These are phyloP conservation scores for Pao palembangensis DNA, from an alignment of 2,113 vertebrate genomes.

Conservation along the genomic window DNA sequence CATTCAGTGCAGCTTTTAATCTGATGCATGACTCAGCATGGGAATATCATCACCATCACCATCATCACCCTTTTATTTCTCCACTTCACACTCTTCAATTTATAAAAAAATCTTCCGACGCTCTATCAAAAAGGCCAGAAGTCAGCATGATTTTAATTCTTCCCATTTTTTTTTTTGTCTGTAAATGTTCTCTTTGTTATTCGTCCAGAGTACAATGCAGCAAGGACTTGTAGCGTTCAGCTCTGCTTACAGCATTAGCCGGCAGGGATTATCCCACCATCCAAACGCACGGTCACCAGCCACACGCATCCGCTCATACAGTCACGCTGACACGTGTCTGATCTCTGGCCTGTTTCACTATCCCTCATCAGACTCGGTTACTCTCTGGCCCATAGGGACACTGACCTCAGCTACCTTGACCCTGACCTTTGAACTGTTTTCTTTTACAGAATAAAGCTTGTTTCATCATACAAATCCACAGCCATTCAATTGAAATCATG, in stretches of 20 bases:
- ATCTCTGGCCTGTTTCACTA: constrained; percentile 29
- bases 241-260: constrained; percentile 60
- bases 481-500: not conserved
- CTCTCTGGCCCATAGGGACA: not conserved
- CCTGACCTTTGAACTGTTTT: constrained; percentile 3
- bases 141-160: not conserved
- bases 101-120: not conserved
- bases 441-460: not conserved
- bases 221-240: constrained; percentile 40
- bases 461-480: too few species aligned
- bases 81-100: not conserved
- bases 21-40: constrained; percentile 11
- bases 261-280: constrained; percentile 56
- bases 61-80: not conserved
- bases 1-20: constrained; percentile 13
- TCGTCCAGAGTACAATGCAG: constrained; percentile 24
- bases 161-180: not conserved
- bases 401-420: constrained; percentile 4
- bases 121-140: not conserved
- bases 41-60: not conserved
- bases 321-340: constrained; percentile 42
- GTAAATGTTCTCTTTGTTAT: constrained; percentile 2
- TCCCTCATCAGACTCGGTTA: not conserved
- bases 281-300: constrained; percentile 25
- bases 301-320: constrained; percentile 42